A percentile compares a stretch with the other conserved stretches of the same genome.
Evolutionary conservation across 2,888 invertebrate genomes (phyloP).

Genomic region (Drosophila parthenogenetica): DNA sequence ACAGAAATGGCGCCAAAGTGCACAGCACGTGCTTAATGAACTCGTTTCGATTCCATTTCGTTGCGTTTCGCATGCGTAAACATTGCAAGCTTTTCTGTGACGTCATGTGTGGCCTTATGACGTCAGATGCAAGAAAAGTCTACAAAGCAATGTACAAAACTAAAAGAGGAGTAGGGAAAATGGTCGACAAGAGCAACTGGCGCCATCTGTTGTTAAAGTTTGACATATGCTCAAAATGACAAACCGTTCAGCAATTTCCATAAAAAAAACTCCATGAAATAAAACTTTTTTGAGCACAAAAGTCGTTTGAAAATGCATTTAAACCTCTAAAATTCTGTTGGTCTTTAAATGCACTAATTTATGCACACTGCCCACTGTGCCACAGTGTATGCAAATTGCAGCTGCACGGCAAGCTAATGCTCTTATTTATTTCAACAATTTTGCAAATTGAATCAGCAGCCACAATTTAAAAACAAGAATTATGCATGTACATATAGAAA

Average conservation of each 20-base stretch:
- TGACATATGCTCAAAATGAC: neutral
- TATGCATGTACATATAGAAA: slow-evolving; percentile 36
- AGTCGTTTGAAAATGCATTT: neutral
- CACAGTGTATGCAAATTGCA: slow-evolving; percentile 8
- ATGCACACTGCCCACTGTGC: slow-evolving; percentile 2
- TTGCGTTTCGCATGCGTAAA: slow-evolving; percentile 62
- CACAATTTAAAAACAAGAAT: slow-evolving; percentile 26
- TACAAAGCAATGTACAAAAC: slow-evolving; percentile 39
- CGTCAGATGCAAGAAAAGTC: slow-evolving; percentile 58
- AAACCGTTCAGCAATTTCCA: neutral
- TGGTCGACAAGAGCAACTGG: neutral
- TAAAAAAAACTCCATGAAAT: too few species aligned
- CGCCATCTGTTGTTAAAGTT: slow-evolving; percentile 43
- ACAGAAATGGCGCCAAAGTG: slow-evolving; percentile 76
- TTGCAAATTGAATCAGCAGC: slow-evolving; percentile 34
- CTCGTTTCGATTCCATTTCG: slow-evolving; percentile 40
- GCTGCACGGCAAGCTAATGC: slow-evolving; percentile 15
- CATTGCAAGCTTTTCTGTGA: slow-evolving; percentile 73
- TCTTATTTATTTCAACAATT: slow-evolving; percentile 21
- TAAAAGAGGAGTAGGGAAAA: neutral
- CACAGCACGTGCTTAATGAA: slow-evolving; percentile 49
- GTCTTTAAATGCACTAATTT: slow-evolving; percentile 7
- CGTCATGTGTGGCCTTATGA: slow-evolving; percentile 67
- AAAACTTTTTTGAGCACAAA: too few species aligned
- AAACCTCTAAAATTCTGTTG: neutral